Evolutionary conservation across 2,113 vertebrate genomes (phyloP).

Genomic region (Aldabrachelys gigantea): DNA sequence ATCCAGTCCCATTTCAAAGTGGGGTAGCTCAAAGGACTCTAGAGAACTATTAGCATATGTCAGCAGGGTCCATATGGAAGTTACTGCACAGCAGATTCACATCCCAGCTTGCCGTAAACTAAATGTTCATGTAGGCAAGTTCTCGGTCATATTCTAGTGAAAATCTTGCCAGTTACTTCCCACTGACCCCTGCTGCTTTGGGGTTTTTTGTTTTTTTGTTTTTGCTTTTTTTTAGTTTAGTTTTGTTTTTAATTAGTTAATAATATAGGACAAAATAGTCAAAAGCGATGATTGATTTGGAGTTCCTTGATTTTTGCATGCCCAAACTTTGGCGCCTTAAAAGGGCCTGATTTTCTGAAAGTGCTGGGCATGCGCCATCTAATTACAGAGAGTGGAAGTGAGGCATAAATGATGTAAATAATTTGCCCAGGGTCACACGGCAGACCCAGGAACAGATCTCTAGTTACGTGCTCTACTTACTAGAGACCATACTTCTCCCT

Average conservation of each 20-base stretch:
- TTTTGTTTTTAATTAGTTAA: no score
- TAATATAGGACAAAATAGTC: not conserved
- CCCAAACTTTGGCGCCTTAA: not conserved
- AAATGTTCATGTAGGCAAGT: not conserved
- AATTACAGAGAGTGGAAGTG: no score
- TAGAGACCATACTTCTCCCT: not conserved
- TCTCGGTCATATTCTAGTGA: not conserved
- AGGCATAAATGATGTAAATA: no score
- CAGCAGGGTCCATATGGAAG: no score
- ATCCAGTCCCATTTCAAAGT: no score
- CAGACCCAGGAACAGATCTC: not conserved
- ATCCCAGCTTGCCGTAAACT: not conserved
- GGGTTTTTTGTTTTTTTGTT: no score
- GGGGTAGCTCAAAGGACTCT: no score
- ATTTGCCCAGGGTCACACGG: not conserved
- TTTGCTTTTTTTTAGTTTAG: no score
- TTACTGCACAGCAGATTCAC: no score
- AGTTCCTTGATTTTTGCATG: not conserved
- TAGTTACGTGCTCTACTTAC: not conserved
- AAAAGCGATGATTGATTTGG: not conserved
- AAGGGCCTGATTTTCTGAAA: no score
- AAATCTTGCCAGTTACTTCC: not conserved
- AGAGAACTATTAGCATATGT: no score
- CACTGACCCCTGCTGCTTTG: fast-evolving
- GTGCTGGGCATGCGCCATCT: no score